Conservation (phyloP, 2,113 vertebrate species). For the Peromyscus maniculatus region DNA sequence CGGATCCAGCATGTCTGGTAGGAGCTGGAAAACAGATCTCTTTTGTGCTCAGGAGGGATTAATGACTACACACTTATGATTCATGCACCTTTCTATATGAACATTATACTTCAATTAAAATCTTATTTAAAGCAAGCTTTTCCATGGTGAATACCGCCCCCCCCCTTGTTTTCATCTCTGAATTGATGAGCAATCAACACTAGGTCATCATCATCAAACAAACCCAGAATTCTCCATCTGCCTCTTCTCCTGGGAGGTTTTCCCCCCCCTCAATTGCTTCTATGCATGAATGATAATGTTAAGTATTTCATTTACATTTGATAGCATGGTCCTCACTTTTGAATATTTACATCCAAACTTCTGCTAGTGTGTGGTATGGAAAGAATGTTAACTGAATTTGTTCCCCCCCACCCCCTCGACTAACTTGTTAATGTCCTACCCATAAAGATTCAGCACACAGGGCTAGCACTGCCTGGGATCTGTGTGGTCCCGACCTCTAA, state of each 20-base stretch:
- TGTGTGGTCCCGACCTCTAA: neutral
- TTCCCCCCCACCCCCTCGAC: neutral
- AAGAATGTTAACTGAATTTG: neutral
- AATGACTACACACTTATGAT: neutral
- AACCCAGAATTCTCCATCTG: neutral
- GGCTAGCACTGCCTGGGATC: neutral
- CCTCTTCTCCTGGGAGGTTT: neutral
- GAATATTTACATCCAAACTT: neutral
- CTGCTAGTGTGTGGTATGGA: neutral
- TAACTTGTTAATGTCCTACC: neutral
- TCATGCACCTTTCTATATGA: neutral
- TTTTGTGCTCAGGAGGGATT: neutral
- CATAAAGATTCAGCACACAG: neutral
- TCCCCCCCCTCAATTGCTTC: neutral
- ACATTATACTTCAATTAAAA: neutral
- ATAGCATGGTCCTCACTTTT: neutral
- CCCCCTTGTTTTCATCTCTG: neutral
- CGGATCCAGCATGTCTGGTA: neutral
- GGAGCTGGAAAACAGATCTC: neutral
- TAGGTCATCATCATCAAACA: slow-evolving; percentile 22
- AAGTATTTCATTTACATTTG: neutral
- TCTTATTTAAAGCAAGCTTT: slow-evolving; percentile 16
- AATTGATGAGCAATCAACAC: slow-evolving; percentile 7
- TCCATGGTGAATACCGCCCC: neutral
- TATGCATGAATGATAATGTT: neutral